These are phyloP conservation scores for Muschampia plurimacula DNA, from an alignment of 2,888 invertebrate species.

Conservation along the genomic window DNA sequence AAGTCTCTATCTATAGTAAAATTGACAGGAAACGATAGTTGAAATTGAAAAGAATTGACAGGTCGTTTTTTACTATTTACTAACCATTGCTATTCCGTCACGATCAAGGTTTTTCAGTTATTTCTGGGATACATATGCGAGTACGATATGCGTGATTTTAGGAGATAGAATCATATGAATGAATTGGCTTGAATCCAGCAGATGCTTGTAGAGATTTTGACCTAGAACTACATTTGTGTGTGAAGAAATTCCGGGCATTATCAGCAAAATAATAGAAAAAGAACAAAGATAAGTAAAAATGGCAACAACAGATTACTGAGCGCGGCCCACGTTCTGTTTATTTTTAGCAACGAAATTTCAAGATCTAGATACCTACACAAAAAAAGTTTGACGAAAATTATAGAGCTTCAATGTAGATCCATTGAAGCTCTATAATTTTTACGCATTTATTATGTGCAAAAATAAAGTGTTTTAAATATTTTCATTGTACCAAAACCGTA, in stretches of 20 bases:
- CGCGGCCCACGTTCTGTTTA: background rate
- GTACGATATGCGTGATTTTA: constrained; percentile 17
- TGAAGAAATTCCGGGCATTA: constrained; percentile 43
- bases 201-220: constrained; percentile 63
- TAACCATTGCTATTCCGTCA: background rate
- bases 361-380: background rate
- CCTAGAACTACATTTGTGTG: constrained; percentile 69
- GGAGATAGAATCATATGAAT: constrained; percentile 39
- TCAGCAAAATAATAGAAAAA: constrained; percentile 22
- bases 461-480: too few relatives aligned
- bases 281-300: constrained; percentile 2
- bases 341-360: constrained; percentile 5
- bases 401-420: background rate
- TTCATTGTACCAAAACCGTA: too few relatives aligned
- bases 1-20: too few relatives aligned
- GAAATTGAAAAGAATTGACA: too few relatives aligned
- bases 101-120: background rate
- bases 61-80: background rate
- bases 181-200: constrained; percentile 64
- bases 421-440: too few relatives aligned
- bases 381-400: background rate
- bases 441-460: too few relatives aligned
- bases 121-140: constrained; percentile 3
- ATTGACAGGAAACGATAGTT: too few relatives aligned
- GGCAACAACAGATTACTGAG: background rate